Conservation (phyloP, 2,797 vertebrate species). For the Heteromormyrus szaboi region DNA sequence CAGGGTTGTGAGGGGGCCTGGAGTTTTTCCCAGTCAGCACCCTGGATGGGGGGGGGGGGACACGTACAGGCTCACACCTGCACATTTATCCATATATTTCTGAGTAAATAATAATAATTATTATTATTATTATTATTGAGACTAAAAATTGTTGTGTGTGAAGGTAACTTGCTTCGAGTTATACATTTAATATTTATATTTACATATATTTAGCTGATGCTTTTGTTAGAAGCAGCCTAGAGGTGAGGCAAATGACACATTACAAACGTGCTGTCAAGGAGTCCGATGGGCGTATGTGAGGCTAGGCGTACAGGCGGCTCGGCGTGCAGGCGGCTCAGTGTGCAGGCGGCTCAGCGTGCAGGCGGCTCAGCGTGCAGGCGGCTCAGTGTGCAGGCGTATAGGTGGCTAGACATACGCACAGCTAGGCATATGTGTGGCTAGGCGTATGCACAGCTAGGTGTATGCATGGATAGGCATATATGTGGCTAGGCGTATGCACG, state of each 20-base stretch:
- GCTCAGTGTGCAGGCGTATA: not conserved
- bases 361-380: not conserved
- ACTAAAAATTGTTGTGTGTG: not conserved
- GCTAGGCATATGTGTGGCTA: not conserved
- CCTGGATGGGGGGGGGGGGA: not conserved
- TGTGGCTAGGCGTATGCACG: not conserved
- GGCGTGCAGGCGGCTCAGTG: accelerated
- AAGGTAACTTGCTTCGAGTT: not conserved
- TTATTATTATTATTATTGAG: not conserved
- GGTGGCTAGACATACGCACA: accelerated
- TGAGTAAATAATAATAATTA: not conserved
- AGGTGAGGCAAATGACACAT: not conserved
- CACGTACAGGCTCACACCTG: not conserved
- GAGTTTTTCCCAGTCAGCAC: not conserved
- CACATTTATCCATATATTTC: not conserved
- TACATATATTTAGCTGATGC: not conserved
- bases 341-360: not conserved
- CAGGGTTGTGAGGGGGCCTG: not conserved
- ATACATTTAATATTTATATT: not conserved
- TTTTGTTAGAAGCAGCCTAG: not conserved
- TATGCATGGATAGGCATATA: not conserved
- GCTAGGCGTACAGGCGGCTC: not conserved
- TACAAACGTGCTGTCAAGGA: not conserved
- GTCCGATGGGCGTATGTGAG: not conserved
- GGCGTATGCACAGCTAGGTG: accelerated